Percentiles rank a stretch among this genome's conserved stretches.
These are phyloP conservation scores for Drosophila sechellia DNA, from an alignment of 1,140 invertebrate genomes.

Conservation along the genomic window DNA sequence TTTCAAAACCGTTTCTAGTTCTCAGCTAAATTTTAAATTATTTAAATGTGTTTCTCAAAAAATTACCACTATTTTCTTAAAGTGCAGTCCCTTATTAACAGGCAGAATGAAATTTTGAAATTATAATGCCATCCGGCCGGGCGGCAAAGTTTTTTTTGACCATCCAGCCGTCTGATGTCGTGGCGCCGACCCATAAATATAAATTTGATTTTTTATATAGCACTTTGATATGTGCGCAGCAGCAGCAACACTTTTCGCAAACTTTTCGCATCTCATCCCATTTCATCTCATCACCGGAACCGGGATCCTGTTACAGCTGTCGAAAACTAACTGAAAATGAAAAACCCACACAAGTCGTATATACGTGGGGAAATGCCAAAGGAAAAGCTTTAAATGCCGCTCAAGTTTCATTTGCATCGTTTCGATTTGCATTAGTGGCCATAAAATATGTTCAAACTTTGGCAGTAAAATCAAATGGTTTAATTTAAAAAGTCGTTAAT, in stretches of 20 bases:
- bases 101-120: slow-evolving; percentile 66
- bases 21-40: no score
- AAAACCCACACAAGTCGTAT: slow-evolving; percentile 1
- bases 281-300: slow-evolving; percentile 13
- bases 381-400: slow-evolving; percentile 37
- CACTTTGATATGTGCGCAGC: slow-evolving; percentile 59
- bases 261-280: slow-evolving; percentile 35
- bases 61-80: background rate
- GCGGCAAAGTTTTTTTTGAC: slow-evolving; percentile 60
- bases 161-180: slow-evolving; percentile 47
- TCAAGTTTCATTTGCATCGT: slow-evolving; percentile 52
- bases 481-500: slow-evolving; percentile 54
- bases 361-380: slow-evolving; percentile 9
- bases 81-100: slow-evolving; percentile 60
- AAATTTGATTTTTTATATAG: slow-evolving; percentile 74
- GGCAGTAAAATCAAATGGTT: slow-evolving; percentile 53
- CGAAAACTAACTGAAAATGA: slow-evolving; percentile 37
- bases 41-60: no score
- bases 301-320: slow-evolving; percentile 29
- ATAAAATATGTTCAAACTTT: slow-evolving; percentile 63
- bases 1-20: no score
- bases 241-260: slow-evolving; percentile 50
- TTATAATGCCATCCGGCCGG: slow-evolving; percentile 70
- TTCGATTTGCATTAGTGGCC: slow-evolving; percentile 61
- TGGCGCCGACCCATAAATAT: slow-evolving; percentile 69